A percentile compares a stretch with the other conserved stretches of the same genome.
Conservation (phyloP, 2,888 invertebrate species). For the Boloria euphrosyne region DNA sequence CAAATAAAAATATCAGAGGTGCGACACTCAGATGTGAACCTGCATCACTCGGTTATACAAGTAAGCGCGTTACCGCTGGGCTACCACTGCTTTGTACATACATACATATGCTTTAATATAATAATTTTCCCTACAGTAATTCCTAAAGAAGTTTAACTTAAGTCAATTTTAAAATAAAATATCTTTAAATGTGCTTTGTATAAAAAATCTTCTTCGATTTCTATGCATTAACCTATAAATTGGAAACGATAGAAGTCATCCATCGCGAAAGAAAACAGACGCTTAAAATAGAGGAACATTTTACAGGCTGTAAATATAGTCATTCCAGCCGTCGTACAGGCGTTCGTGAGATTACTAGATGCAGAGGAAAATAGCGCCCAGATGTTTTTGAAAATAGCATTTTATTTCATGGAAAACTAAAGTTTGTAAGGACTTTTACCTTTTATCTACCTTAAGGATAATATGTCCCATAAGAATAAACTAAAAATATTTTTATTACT, state of each 20-base stretch:
- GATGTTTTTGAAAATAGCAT: background rate
- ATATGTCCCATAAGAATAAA: too few species aligned
- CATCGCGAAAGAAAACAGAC: slow-evolving; percentile 28
- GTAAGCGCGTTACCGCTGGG: too few species aligned
- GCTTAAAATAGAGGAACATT: slow-evolving; percentile 29
- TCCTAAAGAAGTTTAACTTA: background rate
- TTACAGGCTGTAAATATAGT: slow-evolving; percentile 39
- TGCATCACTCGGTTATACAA: too few species aligned
- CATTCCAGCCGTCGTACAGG: slow-evolving; percentile 37
- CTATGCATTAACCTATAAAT: slow-evolving; percentile 18
- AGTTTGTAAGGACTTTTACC: too few species aligned
- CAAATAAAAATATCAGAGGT: too few species aligned
- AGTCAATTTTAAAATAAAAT: background rate
- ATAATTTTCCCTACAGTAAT: too few species aligned
- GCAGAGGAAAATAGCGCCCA: slow-evolving; percentile 29
- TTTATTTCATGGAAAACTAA: too few species aligned
- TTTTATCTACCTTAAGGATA: too few species aligned
- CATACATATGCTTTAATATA: too few species aligned
- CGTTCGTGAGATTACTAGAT: slow-evolving; percentile 38
- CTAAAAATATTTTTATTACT: too few species aligned
- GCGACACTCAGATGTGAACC: too few species aligned
- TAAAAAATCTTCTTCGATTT: slow-evolving; percentile 16
- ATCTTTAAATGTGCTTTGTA: background rate
- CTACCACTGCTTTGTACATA: too few species aligned
- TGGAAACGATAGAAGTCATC: slow-evolving; percentile 24